phyloP scores from a whole-genome alignment of 1,140 invertebrate genomes.

The Brachionus rubens region DNA sequence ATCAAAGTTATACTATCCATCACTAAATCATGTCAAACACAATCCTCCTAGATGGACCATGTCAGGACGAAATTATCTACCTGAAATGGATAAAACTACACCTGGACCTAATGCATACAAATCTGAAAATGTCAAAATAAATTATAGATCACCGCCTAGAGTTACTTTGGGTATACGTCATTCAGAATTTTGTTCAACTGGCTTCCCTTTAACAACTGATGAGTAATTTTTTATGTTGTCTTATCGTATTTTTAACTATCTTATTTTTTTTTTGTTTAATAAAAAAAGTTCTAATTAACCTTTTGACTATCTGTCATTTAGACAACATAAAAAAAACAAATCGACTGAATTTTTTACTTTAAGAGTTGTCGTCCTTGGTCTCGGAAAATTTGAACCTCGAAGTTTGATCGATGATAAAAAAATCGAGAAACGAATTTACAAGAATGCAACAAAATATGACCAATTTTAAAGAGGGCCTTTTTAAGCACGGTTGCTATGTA shows the following conservation, averaged over 20 bases:
- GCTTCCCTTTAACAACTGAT: neutral
- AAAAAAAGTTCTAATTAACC: no score
- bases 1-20: neutral
- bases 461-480: no score
- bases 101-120: constrained; percentile 33
- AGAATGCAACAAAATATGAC: no score
- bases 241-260: neutral
- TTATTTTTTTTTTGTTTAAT: no score
- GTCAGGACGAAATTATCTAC: neutral
- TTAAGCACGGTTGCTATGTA: no score
- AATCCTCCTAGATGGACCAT: constrained; percentile 22
- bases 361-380: no score
- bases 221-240: neutral
- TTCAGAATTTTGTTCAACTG: constrained; percentile 41
- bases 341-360: no score
- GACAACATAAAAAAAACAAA: no score
- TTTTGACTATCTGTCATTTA: no score
- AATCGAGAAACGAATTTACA: no score
- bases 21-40: neutral
- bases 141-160: neutral
- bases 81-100: neutral
- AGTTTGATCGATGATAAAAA: no score
- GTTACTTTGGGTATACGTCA: constrained; percentile 20
- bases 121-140: neutral
- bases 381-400: no score